Evolutionary conservation across 2,888 invertebrate species (phyloP), one percentile per base, ranked within the genome.

Genomic region (Drosophila meridionalis): DNA sequence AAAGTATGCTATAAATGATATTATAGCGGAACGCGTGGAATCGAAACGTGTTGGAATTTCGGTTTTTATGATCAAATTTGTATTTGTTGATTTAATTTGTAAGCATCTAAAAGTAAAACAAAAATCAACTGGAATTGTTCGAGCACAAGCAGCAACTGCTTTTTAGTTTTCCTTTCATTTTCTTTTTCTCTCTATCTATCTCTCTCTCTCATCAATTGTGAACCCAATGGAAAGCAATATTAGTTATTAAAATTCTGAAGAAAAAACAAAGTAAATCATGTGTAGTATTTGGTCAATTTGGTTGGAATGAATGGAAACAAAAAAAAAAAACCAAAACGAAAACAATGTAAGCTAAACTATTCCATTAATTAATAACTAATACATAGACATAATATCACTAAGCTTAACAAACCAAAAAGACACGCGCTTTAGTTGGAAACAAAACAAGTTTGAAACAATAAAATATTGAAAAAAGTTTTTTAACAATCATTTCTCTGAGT

Each of bases 251-350:
- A 78, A 48, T 59, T 62, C 59, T 58, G 55, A 38, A 53, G 42
- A 12, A 3, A 73, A 62, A 45, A 45, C 11, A 32, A 55, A 20
- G 3, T 70, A 75, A 68, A 53, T 26, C 65, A 66, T 38, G 45
- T 69, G 72, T 83, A 62, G 75, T 68, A 80, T 74, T 80, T 75
- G 80, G 88, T 89, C 90, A 89, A 89, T 89, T 89, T 82, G 61
- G 74, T 89, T 87, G 43, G 34, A 50, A 73, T 57, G 9, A 67
- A 61, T 32, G 30, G 50, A 53, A 57, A 59, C 43, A 43, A 59
- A 58, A 32, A 69, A 12, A 32, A 69, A 12, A 20, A 20, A 20
- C 20, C 20, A 20, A 20, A 20, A 20, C 20, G 47, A 47, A 34
- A 67, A 11, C 30, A 56, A 57, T 62, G 48, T 62, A 78, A 70